Evolutionary conservation across 2,888 invertebrate species (phyloP), one percentile per base, ranked within the genome.

Genomic region (Thysanoteuthis rhombus): DNA sequence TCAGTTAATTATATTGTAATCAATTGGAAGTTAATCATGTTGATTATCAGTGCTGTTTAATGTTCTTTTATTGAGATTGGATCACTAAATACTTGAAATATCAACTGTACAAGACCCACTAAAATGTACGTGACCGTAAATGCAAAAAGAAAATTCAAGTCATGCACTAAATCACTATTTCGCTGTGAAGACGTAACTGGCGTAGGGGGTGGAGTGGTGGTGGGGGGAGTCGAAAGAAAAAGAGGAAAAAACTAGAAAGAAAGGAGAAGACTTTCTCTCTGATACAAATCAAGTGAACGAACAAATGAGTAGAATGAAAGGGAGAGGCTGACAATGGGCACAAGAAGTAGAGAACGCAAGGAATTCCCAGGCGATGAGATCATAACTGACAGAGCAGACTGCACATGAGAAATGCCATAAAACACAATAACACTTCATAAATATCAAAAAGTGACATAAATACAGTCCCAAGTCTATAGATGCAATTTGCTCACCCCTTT

Each of bases 311-410:
- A 75, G 75, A 75, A n/a, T n/a, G 75, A 75, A n/a, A 75, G 75
- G n/a, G 75, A 75, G 75, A 75, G 75, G 75, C n/a, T 75, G 75
- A 75, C n/a, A 75, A 75, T 75, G 75, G n/a, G 75, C n/a, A n/a
- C 75, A n/a, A 75, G 75, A 75, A n/a, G n/a, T n/a, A 75, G 75
- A 75, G 75, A 75, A 75, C 16, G 75, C 75, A 75, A 75, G n/a
- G n/a, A 75, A 75, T 75, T 75, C 75, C 75, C 75, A 75, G 75
- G 75, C 75, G 75, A 75, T 75, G 75, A 75, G 75, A 75, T 75
- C 75, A 75, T 75, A 75, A n/a, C 75, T n/a, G n/a, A 75, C 75
- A 16, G 75, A 75, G 75, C 75, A 75, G 75, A 36, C 75, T n/a
- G 75, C n/a, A 75, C 75, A 75, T 75, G 75, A 36, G 75, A 75